Percentiles rank a stretch among this genome's conserved stretches.
These are phyloP conservation scores for Thamnaconus septentrionalis DNA, from an alignment of 2,113 vertebrate genomes.

Conservation along the genomic window DNA sequence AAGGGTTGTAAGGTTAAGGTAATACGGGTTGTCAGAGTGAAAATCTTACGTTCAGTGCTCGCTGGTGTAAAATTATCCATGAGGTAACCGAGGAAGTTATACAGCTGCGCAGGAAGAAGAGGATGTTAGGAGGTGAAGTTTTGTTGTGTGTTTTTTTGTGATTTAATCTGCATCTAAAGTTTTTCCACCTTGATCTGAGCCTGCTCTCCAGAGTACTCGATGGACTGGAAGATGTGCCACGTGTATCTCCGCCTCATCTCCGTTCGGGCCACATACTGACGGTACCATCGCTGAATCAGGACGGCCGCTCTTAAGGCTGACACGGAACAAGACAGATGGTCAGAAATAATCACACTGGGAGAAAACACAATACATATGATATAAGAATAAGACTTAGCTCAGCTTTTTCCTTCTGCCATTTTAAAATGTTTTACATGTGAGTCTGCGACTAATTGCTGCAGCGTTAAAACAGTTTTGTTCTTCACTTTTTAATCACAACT, in stretches of 20 bases:
- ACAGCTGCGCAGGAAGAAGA: slow-evolving; percentile 77
- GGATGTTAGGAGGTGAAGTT: neutral
- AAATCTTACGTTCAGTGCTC: slow-evolving; percentile 85
- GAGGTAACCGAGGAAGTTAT: slow-evolving; percentile 92
- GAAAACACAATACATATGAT: too few species aligned
- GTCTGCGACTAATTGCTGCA: too few species aligned
- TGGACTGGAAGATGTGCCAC: slow-evolving; percentile 95
- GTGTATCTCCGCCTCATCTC: slow-evolving; percentile 90
- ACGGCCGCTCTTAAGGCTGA: slow-evolving; percentile 85
- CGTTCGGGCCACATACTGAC: slow-evolving; percentile 82
- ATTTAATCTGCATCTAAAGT: neutral
- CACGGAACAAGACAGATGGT: neutral
- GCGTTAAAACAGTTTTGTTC: too few species aligned
- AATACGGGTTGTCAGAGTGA: neutral
- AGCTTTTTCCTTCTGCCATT: too few species aligned
- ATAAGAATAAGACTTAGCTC: too few species aligned
- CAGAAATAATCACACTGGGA: neutral
- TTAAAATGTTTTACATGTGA: too few species aligned
- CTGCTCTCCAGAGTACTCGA: slow-evolving; percentile 91
- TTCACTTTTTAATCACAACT: too few species aligned
- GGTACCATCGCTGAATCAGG: slow-evolving; percentile 92
- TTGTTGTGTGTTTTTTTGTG: neutral
- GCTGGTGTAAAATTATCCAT: slow-evolving; percentile 88
- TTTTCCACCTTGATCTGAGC: slow-evolving; percentile 88
- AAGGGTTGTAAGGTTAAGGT: neutral